Base-by-base conservation (phyloP, 2,888 invertebrate species). In the Apamea anceps region DNA sequence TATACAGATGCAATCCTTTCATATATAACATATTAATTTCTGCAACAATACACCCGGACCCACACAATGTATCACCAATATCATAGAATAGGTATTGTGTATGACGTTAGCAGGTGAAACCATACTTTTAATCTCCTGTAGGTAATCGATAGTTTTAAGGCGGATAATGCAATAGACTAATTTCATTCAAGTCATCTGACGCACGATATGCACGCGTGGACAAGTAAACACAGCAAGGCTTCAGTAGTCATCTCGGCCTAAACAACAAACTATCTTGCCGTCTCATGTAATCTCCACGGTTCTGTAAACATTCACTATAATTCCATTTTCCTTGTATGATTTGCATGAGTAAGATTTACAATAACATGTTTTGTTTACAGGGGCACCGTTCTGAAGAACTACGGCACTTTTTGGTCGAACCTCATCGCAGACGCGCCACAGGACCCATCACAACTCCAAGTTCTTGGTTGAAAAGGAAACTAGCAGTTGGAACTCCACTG, bases 361-460 rank as follows among this genome's bases (percentile, higher is more conserved):
- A 73, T 72, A 66, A 79, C 54, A 72, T 57, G n/a, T 84, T 82
- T 75, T 84, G 37, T 84, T 98, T 97, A 63, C 97, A 98, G 98
- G 67, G 98, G 98, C 71, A 98, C 98, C 7, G 97, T 98, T 37
- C 94, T 98, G 90, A 98, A 98, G 94, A 98, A 98, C 89, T 98
- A 98, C 92, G 97, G 97, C 73, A 98, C 97, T 12, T 98, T 98
- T 94, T 98, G 98, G 98, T 97, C 98, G 45, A 97, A 98, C 86
- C 93, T 98, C 62, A 95, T 98, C 68, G 98, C 97, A 8, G 97
- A 97, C 85, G 95, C 95, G 28, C 96, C 96, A 1, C 95, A 95
- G 76, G 96, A 96, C 57, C 95, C 95, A 2, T 77, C 91, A 4
- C 94, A 95, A 70, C 90, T 96, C 37, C 96, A 96, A 90, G 74